Percentiles rank a stretch among this genome's conserved stretches.
These are phyloP conservation scores for Aviceda subcristata DNA, from an alignment of 2,113 vertebrate species.

Conservation along the genomic window DNA sequence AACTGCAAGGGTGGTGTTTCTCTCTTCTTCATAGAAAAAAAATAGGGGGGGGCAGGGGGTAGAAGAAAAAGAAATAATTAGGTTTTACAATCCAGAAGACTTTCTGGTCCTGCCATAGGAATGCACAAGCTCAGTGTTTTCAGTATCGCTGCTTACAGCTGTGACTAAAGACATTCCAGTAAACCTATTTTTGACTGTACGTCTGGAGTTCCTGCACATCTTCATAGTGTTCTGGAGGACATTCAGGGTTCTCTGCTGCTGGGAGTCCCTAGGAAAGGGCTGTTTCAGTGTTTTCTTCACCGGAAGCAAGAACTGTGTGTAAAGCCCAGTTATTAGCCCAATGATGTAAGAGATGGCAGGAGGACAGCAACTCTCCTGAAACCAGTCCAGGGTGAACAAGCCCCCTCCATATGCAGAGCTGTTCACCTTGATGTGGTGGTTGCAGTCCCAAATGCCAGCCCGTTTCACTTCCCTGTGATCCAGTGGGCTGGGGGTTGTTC, in stretches of 20 bases:
- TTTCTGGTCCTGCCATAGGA: conserved; percentile 44
- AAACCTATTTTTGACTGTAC: conserved; percentile 74
- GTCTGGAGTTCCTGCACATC: neutral
- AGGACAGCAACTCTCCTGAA: neutral
- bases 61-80: neutral
- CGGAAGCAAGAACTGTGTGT: neutral
- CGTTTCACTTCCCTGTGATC: neutral
- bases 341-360: neutral
- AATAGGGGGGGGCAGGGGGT: accelerated
- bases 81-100: conserved; percentile 27
- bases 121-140: conserved; percentile 64
- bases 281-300: neutral
- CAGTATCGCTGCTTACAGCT: conserved; percentile 64
- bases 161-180: conserved; percentile 75
- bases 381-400: neutral
- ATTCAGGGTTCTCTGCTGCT: neutral
- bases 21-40: neutral
- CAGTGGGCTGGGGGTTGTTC: neutral
- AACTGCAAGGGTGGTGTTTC: neutral
- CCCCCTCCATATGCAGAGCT: neutral
- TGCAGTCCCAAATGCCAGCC: neutral
- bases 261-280: neutral
- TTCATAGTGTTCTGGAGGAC: neutral
- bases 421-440: neutral
- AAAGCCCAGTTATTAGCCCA: neutral